Evolutionary conservation across 2,113 vertebrate genomes (phyloP).

Genomic region (Dermatemys mawii): DNA sequence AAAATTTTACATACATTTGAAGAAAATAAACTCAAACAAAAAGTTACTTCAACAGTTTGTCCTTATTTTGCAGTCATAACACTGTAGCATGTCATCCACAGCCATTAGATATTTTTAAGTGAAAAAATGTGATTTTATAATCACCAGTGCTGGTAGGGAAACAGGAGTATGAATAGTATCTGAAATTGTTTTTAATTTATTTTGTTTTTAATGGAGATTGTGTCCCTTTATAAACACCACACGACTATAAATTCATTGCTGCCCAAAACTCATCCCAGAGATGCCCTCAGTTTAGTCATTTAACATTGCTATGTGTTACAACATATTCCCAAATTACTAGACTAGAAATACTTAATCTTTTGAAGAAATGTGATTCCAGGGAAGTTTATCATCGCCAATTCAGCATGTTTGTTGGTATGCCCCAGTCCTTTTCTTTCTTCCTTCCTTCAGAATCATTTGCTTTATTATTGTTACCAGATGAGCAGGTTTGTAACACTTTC

Average conservation of each 20-base stretch:
- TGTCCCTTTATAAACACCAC: rapidly evolving
- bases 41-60: neutral
- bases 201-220: neutral
- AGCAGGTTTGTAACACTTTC: neutral
- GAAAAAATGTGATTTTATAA: neutral
- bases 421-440: slow-evolving; percentile 11
- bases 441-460: neutral
- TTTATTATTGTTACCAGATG: neutral
- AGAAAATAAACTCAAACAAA: neutral
- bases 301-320: neutral
- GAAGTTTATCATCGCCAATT: neutral
- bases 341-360: neutral
- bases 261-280: neutral
- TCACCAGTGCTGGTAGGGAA: neutral
- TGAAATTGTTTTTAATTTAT: neutral
- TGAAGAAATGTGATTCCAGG: neutral
- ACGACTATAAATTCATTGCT: neutral
- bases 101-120: neutral
- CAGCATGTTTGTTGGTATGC: neutral
- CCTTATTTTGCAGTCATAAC: neutral
- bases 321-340: neutral
- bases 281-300: neutral
- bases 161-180: neutral
- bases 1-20: neutral
- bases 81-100: neutral